Base-by-base conservation (phyloP, 2,888 invertebrate genomes). In the Tetheella fluctuosa region DNA sequence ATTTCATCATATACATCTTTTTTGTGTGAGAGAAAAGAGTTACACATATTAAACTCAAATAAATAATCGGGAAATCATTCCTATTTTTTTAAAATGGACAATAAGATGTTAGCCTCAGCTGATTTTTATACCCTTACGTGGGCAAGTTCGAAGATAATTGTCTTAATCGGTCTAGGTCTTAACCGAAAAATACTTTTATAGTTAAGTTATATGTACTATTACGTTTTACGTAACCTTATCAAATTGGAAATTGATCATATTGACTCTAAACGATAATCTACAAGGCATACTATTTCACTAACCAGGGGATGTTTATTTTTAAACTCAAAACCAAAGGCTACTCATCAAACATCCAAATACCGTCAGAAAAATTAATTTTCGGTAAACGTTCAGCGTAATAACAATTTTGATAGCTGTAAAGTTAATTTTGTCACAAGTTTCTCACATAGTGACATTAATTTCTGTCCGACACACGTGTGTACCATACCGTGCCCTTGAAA, bases 381-480 rank as follows among this genome's bases (percentile, higher is more conserved):
- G 17, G 23, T 6, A n/a, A 6, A 34, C 15, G 13, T 34, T 34
- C 20, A 34, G 23, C 37, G 12, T 23, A 34, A 34, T 34, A 13
- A 37, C 13, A 1, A 20, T 17, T 20, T 37, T n/a, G 10, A 6
- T 6, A 23, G n/a, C 20, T 0, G 34, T 23, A 57, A 25, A 34
- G 15, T 13, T 28, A 62, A 54, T 8, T 54, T 57, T 48, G 62
- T 57, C 56, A 57, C 48, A 48, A 52, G 58, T 58, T 60, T 58
- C 58, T 58, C 57, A 58, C 61, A 54, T 54, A 57, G 65, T 54
- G 63, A 68, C 77, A 77, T 77, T 67, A 77, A 74, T 76, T 69
- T 65, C 69, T 78, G 74, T 77, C 74, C 73, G 70, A 70, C 82
- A 83, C 84, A 84, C 81, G 79, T 86, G 87, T 73, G 65, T 57